Evolutionary conservation across 2,888 invertebrate genomes (phyloP), one percentile per base, ranked within the genome.

Genomic region (Globia sparganii): DNA sequence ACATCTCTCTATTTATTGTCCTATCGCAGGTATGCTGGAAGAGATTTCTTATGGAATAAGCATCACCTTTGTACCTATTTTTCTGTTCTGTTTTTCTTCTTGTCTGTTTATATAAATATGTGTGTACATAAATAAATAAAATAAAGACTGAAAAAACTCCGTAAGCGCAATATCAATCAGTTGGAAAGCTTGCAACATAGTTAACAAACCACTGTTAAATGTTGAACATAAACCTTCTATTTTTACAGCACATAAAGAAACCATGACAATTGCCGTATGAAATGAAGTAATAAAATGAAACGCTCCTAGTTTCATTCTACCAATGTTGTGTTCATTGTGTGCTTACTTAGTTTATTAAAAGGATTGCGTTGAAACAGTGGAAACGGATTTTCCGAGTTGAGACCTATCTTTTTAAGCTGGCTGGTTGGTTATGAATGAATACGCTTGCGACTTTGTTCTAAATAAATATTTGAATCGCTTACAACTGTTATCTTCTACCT

Each of bases 161-260:
- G 4, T 66, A 25, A 31, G 25, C 18, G 40, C 78, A 84, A 83
- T 83, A 81, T 79, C 86, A 87, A 87, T 88, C 79, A 82, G 73
- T 65, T 40, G 62, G 25, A 82, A 82, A 79, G 75, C 78, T 75
- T 74, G 81, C 82, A 85, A 89, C 87, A 88, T 81, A 82, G 88
- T 88, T 72, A 43, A 74, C 71, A 77, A 80, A 81, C 69, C 80
- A 66, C 69, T 56, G 58, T 85, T 86, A 81, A 82, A 84, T 80
- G 76, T 70, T 28, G 62, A 46, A 78, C 76, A 74, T 86, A 87
- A 87, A 87, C 70, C 74, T 78, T 85, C 46, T 56, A 75, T 78
- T 88, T 88, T 86, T 81, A 87, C 68, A 66, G 81, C 75, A 74
- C 81, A 77, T 84, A 83, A 87, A 84, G 75, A 40, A 65, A 31